Percentiles rank a stretch among this genome's conserved stretches.
Conservation (phyloP, 2,113 vertebrate genomes). For the Carassius gibelio region DNA sequence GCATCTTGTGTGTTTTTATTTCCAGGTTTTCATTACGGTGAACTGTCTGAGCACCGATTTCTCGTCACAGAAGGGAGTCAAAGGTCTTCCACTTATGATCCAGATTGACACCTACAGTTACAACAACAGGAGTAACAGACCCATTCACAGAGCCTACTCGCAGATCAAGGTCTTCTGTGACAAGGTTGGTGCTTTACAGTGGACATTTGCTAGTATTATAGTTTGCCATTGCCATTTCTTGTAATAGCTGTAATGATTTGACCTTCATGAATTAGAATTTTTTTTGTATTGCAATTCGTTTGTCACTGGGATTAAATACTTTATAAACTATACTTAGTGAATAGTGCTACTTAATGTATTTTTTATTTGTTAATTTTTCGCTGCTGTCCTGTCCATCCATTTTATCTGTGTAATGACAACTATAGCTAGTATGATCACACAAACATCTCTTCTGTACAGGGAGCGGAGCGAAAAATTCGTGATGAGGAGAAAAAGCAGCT, state of each 20-base stretch:
- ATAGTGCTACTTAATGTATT: not conserved
- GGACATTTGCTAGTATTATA: not conserved
- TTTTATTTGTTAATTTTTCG: not conserved
- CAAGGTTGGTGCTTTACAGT: conserved; percentile 80
- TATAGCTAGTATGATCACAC: not conserved
- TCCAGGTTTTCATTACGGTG: conserved; percentile 97
- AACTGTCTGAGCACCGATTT: conserved; percentile 98
- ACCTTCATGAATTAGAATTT: not conserved
- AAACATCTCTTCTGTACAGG: conserved; percentile 70
- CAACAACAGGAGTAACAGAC: conserved; percentile 98
- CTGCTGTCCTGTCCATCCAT: not conserved
- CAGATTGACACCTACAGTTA: conserved; percentile 99
- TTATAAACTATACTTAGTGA: not conserved
- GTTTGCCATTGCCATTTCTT: not conserved
- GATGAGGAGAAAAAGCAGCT: conserved; percentile 96
- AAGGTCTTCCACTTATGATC: conserved; percentile 97
- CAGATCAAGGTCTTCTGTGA: conserved; percentile 99
- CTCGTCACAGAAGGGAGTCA: conserved; percentile 97
- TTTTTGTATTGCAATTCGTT: not conserved
- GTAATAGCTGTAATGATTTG: not conserved
- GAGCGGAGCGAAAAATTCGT: conserved; percentile 95
- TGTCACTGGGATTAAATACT: not conserved
- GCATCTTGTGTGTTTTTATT: not conserved
- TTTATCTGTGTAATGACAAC: not conserved
- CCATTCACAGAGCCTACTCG: conserved; percentile 93